Conservation (phyloP, 2,888 invertebrate genomes). For the Drosophila demipolita region DNA sequence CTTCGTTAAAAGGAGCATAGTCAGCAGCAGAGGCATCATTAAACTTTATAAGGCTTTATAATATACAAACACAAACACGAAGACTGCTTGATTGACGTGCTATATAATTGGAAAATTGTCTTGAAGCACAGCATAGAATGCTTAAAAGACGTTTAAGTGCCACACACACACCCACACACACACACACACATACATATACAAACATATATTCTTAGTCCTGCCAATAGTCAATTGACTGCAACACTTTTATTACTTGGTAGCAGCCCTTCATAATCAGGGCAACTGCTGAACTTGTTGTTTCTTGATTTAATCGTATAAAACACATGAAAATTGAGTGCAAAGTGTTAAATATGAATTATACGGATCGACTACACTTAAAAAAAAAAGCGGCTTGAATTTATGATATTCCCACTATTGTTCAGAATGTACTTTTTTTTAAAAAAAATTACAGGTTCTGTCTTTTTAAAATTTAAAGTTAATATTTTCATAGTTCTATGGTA, state of each 20-base stretch:
- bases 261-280: constrained; percentile 26
- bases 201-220: constrained; percentile 25
- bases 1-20: constrained; percentile 37
- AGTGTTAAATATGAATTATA: constrained; percentile 28
- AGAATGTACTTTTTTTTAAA: background rate
- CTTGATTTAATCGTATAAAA: constrained; percentile 43
- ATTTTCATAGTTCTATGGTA: background rate
- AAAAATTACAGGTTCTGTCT: background rate
- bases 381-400: no score
- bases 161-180: constrained; percentile 10
- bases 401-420: background rate
- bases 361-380: background rate
- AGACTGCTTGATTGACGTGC: constrained; percentile 64
- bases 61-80: constrained; percentile 3
- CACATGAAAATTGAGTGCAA: constrained; percentile 66
- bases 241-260: constrained; percentile 61
- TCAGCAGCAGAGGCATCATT: constrained; percentile 56
- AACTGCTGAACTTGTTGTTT: constrained; percentile 14
- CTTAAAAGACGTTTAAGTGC: constrained; percentile 34
- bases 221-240: constrained; percentile 58
- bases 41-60: constrained; percentile 49
- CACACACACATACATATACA: constrained; percentile 24
- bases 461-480: background rate
- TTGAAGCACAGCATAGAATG: constrained; percentile 53
- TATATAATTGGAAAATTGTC: constrained; percentile 76